These are phyloP conservation scores for Syngnathus acus DNA, from an alignment of 2,797 vertebrate genomes.

Conservation along the genomic window DNA sequence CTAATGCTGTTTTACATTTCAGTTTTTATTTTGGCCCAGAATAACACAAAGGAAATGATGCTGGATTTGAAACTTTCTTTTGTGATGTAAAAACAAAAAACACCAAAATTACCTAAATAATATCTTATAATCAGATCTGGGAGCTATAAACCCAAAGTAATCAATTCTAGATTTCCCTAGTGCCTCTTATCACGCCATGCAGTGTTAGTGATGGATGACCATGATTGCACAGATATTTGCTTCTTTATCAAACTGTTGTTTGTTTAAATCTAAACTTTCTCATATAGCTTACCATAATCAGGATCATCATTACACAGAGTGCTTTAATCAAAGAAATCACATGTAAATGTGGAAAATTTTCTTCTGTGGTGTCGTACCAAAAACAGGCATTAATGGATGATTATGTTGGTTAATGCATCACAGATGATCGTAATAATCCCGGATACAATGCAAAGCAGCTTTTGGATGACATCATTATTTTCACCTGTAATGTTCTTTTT, in stretches of 20 bases:
- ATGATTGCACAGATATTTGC: background rate
- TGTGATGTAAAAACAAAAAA: too few relatives aligned
- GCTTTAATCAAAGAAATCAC: background rate
- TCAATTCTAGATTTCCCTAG: conserved; percentile 1
- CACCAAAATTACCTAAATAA: too few relatives aligned
- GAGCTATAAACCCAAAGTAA: background rate
- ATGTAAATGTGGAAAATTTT: background rate
- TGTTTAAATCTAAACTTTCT: background rate
- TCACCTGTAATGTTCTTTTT: background rate
- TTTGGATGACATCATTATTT: too few relatives aligned
- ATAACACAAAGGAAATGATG: background rate
- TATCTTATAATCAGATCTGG: too few relatives aligned
- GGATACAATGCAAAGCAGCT: too few relatives aligned
- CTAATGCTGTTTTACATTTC: background rate
- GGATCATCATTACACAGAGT: background rate
- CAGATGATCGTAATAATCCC: too few relatives aligned
- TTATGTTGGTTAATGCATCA: too few relatives aligned
- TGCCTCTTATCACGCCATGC: background rate
- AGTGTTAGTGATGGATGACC: background rate
- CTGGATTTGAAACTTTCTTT: too few relatives aligned
- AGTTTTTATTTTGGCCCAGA: background rate
- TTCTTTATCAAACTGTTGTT: background rate
- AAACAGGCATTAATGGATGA: too few relatives aligned
- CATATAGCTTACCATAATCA: background rate
- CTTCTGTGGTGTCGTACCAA: too few relatives aligned